Evolutionary conservation across 2,113 vertebrate species (phyloP).

Genomic region (Perccottus glenii): DNA sequence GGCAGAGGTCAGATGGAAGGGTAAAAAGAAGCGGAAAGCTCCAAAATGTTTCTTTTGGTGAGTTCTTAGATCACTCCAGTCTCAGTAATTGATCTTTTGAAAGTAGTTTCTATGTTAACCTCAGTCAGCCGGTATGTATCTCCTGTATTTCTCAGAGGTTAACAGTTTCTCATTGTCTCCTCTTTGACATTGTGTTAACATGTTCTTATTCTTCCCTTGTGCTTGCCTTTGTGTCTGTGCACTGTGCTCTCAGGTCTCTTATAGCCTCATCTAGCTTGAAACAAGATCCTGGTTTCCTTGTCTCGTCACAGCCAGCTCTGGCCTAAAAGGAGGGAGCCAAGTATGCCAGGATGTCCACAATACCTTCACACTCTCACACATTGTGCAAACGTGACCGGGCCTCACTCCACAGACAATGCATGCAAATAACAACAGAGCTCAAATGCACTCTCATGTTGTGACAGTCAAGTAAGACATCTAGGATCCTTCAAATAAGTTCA

Average conservation of each 20-base stretch:
- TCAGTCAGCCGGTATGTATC: constrained; percentile 3
- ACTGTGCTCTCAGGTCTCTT: constrained; percentile 72
- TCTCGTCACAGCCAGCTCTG: constrained; percentile 61
- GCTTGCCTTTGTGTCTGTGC: constrained; percentile 31
- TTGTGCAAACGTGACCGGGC: neutral
- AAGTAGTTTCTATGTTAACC: neutral
- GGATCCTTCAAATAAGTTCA: too few relatives aligned
- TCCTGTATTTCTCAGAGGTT: neutral
- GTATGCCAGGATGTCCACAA: constrained; percentile 75
- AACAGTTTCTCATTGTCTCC: neutral
- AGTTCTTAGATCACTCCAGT: constrained; percentile 18
- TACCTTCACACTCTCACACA: constrained; percentile 32
- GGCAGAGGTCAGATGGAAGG: constrained; percentile 39
- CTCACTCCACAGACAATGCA: neutral
- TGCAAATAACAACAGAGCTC: constrained; percentile 2
- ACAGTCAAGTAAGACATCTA: neutral
- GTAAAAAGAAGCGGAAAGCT: constrained; percentile 1
- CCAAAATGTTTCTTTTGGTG: neutral
- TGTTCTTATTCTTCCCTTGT: constrained; percentile 31
- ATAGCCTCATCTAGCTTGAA: constrained; percentile 86
- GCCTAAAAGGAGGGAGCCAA: constrained; percentile 71
- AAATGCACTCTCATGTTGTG: neutral
- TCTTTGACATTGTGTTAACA: constrained; percentile 9
- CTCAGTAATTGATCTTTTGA: neutral
- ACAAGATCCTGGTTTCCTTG: constrained; percentile 82